Base-by-base conservation (phyloP, 2,797 vertebrate genomes). In the Neopelma chrysocephalum region DNA sequence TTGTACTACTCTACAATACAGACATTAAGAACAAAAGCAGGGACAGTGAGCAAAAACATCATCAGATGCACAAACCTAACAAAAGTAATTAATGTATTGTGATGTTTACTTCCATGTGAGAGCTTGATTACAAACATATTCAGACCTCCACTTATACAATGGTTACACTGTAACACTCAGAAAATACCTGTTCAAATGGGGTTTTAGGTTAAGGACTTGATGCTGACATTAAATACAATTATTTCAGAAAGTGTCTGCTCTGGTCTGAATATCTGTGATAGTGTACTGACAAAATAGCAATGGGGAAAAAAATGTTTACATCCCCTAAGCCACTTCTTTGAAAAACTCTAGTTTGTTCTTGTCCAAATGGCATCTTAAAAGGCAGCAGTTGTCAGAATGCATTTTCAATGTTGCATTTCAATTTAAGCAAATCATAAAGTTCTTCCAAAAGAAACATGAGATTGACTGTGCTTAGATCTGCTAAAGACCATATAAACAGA, bases 101-200 rank as follows among this genome's bases (percentile, higher is more conserved):
- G 4, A 72, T 17, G 21, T n/a, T 71, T 78, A 68, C n/a, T 68
- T 81, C 15, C n/a, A 68, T 0, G 0, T 7, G 29, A 60, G 1
- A 71, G 5, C 9, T 60, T 47, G 23, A 71, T 43, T 32, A 58
- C 20, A 87, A 58, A 32, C 21, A 42, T 32, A 45, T 51, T 79
- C 56, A 89, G 36, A 51, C 5, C 15, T 51, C 20, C 26, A 56
- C 12, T 73, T 61, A 38, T 6, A 32, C 3, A 4, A 65, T 4
- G 10, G 10, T 32, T 72, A 75, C 11, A 70, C 2, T 31, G 11
- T 29, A 90, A 45, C 3, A 56, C 18, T 58, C 34, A 51, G 27
- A 82, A 95, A 93, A 82, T 13, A 18, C 31, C 23, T 61, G 7
- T n/a, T 77, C 15, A 82, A 65, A 57, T 22, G 8, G 4, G 2